Conservation (phyloP, 2,888 invertebrate species). For the Coenonympha glycerion region DNA sequence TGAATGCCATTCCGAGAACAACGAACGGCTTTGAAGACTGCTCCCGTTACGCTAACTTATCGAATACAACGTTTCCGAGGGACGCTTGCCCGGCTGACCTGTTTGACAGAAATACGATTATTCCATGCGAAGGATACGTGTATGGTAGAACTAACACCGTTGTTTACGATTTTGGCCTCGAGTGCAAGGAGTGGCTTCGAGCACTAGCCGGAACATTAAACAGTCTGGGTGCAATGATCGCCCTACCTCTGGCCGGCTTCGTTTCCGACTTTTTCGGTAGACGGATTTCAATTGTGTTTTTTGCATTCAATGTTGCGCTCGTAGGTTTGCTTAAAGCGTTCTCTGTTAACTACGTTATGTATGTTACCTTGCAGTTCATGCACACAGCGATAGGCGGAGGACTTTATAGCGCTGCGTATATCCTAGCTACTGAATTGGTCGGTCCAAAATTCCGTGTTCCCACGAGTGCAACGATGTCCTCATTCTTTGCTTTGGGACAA, state of each 20-base stretch:
- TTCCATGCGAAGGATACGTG: conserved; percentile 54
- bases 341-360: conserved; percentile 63
- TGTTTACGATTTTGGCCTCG: conserved; percentile 61
- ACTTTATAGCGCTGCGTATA: conserved; percentile 61
- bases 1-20: conserved; percentile 49
- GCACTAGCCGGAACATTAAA: conserved; percentile 84
- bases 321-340: conserved; percentile 59
- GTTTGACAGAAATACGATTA: conserved; percentile 47
- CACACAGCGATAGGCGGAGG: conserved; percentile 65
- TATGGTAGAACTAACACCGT: conserved; percentile 56
- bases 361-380: conserved; percentile 54
- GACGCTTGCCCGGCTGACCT: conserved; percentile 43
- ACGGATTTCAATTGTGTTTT: conserved; percentile 55
- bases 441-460: conserved; percentile 83
- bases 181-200: conserved; percentile 80
- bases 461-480: conserved; percentile 81
- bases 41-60: conserved; percentile 44
- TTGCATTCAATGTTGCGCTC: conserved; percentile 57
- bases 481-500: conserved; percentile 84
- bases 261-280: conserved; percentile 79
- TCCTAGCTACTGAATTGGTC: conserved; percentile 83
- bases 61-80: conserved; percentile 28
- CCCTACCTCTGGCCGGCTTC: conserved; percentile 80
- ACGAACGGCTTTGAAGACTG: conserved; percentile 56
- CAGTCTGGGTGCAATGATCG: conserved; percentile 81